Conservation (phyloP, 1,140 invertebrate genomes). For the Cydia pomonella region DNA sequence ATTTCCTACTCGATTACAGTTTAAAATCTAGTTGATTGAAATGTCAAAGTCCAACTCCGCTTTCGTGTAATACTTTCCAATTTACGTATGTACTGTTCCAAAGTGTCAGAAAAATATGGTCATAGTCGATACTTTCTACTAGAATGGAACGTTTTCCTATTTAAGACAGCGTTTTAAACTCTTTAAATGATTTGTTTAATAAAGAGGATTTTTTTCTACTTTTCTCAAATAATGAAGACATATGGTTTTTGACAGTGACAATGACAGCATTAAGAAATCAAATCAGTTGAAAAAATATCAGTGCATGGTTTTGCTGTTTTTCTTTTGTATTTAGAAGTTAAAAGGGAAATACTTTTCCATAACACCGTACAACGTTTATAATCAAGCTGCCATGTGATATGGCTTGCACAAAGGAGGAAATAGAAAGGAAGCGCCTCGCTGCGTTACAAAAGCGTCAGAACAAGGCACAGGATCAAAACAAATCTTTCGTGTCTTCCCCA, state of each 20-base stretch:
- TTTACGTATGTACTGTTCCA: not conserved
- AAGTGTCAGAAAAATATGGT: not conserved
- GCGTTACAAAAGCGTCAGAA: conserved; percentile 71
- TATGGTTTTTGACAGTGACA: not conserved
- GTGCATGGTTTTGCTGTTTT: not conserved
- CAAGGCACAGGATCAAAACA: conserved; percentile 38
- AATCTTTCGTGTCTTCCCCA: conserved; percentile 22
- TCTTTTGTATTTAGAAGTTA: conserved; percentile 2
- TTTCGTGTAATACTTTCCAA: conserved; percentile 18
- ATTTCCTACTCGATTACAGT: conserved; percentile 29
- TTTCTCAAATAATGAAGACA: not conserved
- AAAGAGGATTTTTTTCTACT: not conserved
- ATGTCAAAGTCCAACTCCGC: conserved; percentile 33
- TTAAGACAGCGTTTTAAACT: not conserved
- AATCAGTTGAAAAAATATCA: not conserved
- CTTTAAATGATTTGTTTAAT: not conserved
- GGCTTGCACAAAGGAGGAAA: conserved; percentile 76
- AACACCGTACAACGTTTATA: conserved; percentile 32
- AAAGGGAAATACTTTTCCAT: conserved; percentile 12
- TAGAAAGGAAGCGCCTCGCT: conserved; percentile 74
- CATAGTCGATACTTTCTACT: not conserved
- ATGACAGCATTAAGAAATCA: not conserved
- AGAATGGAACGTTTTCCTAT: conserved; percentile 7
- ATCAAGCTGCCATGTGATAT: conserved; percentile 44
- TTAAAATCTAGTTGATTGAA: conserved; percentile 27